Percentiles rank a stretch among this genome's conserved stretches.
Evolutionary conservation across 2,113 vertebrate species (phyloP).

Genomic region (Pogonocichla stellata): DNA sequence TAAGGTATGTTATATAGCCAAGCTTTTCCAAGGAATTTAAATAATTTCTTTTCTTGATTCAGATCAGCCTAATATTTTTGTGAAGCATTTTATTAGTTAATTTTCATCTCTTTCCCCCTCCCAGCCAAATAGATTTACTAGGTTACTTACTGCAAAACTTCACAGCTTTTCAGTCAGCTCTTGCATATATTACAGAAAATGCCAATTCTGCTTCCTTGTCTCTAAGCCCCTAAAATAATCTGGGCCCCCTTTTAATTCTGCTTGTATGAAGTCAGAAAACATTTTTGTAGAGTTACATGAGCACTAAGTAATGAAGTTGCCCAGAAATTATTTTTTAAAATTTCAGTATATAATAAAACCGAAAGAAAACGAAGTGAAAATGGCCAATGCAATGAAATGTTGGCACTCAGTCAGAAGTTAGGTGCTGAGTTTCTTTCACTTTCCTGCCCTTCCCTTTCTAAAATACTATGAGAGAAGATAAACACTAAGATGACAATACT

Average conservation of each 20-base stretch:
- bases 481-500: neutral
- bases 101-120: neutral
- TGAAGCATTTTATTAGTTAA: neutral
- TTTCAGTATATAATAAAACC: neutral
- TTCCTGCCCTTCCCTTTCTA: neutral
- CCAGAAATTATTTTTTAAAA: neutral
- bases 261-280: neutral
- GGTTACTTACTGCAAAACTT: neutral
- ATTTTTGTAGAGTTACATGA: neutral
- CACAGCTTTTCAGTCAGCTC: neutral
- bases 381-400: accelerated
- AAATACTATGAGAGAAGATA: neutral
- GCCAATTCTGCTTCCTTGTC: neutral
- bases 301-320: neutral
- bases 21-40: neutral
- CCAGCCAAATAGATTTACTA: neutral
- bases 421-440: neutral
- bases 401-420: neutral
- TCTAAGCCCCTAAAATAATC: neutral
- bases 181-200: neutral
- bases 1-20: neutral
- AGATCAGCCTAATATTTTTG: neutral
- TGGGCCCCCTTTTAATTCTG: neutral
- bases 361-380: neutral
- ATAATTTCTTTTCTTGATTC: neutral